phyloP scores from a whole-genome alignment of 2,888 invertebrate species.

The Heliconius hortense region DNA sequence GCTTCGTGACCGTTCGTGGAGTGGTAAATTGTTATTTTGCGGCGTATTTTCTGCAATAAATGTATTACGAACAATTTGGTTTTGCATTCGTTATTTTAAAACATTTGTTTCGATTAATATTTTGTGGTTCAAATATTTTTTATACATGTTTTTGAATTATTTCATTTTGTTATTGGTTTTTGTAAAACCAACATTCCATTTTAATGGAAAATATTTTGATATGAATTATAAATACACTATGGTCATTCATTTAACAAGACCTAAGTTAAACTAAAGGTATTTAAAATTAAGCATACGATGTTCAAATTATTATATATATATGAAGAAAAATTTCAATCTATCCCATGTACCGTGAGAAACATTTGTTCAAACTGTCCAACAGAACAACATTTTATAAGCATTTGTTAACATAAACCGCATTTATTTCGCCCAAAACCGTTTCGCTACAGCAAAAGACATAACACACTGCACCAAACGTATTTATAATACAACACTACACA shows the following conservation, averaged over 20 bases:
- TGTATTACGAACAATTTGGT: slow-evolving; percentile 33
- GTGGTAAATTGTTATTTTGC: slow-evolving; percentile 33
- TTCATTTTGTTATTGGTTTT: not conserved
- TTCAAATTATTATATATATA: not conserved
- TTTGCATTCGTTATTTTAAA: slow-evolving; percentile 28
- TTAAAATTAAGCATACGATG: not conserved
- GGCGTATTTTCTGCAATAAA: slow-evolving; percentile 32
- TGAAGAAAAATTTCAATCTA: not conserved
- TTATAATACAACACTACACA: slow-evolving; percentile 41
- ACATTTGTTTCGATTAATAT: slow-evolving; percentile 20
- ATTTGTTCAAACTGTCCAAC: slow-evolving; percentile 12
- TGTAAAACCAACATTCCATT: too few species aligned
- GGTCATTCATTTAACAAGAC: not conserved
- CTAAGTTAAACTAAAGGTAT: not conserved
- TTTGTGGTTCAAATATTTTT: slow-evolving; percentile 8
- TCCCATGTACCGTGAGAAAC: not conserved
- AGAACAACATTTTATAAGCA: slow-evolving; percentile 21
- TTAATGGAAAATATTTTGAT: not conserved
- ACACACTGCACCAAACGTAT: slow-evolving; percentile 39
- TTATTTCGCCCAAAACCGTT: slow-evolving; percentile 29
- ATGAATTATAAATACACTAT: not conserved
- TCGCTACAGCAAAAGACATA: slow-evolving; percentile 35
- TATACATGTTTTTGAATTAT: slow-evolving; percentile 8
- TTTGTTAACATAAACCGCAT: slow-evolving; percentile 33
- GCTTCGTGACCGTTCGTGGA: slow-evolving; percentile 4